Evolutionary conservation across 2,888 invertebrate genomes (phyloP), one percentile per base, ranked within the genome.

Genomic region (Schrankia costaestrigalis): DNA sequence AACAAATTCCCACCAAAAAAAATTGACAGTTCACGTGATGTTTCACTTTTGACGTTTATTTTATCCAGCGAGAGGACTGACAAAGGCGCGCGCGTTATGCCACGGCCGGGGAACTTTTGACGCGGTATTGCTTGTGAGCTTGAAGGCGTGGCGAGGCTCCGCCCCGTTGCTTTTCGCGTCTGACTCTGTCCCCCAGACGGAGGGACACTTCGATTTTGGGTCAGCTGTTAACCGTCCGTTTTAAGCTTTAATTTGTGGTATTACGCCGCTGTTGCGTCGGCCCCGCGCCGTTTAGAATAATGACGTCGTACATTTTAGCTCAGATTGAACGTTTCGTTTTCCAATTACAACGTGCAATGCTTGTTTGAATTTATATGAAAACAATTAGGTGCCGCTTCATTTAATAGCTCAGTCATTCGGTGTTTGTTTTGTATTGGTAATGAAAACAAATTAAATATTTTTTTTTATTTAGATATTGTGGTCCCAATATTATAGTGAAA

Each of bases 181-280:
- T 78, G 78, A 77, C 66, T 56, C 62, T 54, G 54, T 60, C 53
- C 64, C 70, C 68, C 64, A 64, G 63, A 59, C 62, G 52, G 73
- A 73, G 80, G 72, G 78, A 64, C 56, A 64, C 62, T 76, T 83
- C 82, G 83, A 83, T 85, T 83, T 80, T 86, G 86, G 85, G 86
- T 86, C 85, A 86, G 85, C 83, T 84, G 86, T 84, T 86, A 86
- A 86, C 78, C 84, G 80, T 70, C 79, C 85, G 81, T 77, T 86
- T 86, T 86, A 86, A 86, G 86, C 86, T 86, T 86, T 86, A 86
- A 86, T 86, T 86, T 86, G 86, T 86, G 86, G 86, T 76, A 83
- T 85, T 83, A 84, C 71, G 78, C 51, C 48, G 55, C 70, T 71
- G 70, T 64, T 65, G 70, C 78, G 71, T 73, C 69, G 67, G 49